Evolutionary conservation across 2,797 vertebrate species (phyloP).

Genomic region (Oryzias dopingdopingensis): DNA sequence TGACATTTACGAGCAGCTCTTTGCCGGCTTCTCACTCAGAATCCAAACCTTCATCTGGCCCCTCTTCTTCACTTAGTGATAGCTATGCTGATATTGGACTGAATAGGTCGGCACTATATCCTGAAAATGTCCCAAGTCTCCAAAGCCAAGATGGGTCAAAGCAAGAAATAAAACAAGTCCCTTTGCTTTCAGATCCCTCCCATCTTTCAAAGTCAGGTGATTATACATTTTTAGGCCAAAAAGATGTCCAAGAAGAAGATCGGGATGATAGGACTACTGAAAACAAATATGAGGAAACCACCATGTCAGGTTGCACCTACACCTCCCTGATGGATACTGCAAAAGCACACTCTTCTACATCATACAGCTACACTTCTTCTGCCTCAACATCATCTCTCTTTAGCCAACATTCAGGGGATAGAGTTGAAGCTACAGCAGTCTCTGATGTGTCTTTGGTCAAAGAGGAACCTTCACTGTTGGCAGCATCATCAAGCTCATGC

Average conservation of each 20-base stretch:
- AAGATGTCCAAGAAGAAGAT: constrained; percentile 40
- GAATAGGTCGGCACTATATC: constrained; percentile 35
- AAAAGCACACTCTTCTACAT: constrained; percentile 61
- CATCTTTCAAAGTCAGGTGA: constrained; percentile 38
- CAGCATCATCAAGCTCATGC: constrained; percentile 66
- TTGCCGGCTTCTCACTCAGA: constrained; percentile 38
- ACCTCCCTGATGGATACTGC: constrained; percentile 64
- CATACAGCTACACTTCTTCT: constrained; percentile 69
- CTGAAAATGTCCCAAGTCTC: constrained; percentile 32
- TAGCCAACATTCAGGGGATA: constrained; percentile 60
- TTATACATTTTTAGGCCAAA: constrained; percentile 48
- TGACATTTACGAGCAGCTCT: constrained; percentile 30
- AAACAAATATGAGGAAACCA: constrained; percentile 52
- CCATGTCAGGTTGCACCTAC: constrained; percentile 69
- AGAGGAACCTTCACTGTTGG: constrained; percentile 70
- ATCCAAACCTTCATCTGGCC: constrained; percentile 35
- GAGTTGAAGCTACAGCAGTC: constrained; percentile 50
- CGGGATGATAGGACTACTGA: constrained; percentile 25
- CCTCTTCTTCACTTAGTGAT: constrained; percentile 30
- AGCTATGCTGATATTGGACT: constrained; percentile 61
- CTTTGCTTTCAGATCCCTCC: constrained; percentile 28
- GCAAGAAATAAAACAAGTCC: constrained; percentile 43
- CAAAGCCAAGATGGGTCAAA: constrained; percentile 27
- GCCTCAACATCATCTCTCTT: constrained; percentile 73
- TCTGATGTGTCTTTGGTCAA: constrained; percentile 63